Percentiles rank a stretch among this genome's conserved stretches.
phyloP scores from a whole-genome alignment of 1,140 invertebrate genomes.

The Stenopsyche tienmushanensis region DNA sequence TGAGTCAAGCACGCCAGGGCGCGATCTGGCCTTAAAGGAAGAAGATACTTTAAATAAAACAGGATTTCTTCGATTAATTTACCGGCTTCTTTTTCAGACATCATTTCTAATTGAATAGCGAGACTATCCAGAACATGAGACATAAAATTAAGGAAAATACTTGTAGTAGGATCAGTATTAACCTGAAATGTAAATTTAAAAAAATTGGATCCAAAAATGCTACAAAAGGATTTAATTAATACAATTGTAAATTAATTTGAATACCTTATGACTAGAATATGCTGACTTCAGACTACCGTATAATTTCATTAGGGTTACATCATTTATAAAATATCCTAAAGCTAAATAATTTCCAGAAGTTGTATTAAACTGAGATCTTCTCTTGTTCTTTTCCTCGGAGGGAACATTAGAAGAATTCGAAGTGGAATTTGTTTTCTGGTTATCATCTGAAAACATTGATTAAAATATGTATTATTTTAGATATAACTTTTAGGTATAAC shows the following conservation, averaged over 20 bases:
- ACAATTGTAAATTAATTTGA: no score
- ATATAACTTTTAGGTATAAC: neutral
- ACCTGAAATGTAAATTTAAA: slow-evolving; percentile 58
- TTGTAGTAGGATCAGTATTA: slow-evolving; percentile 69
- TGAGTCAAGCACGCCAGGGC: slow-evolving; percentile 81
- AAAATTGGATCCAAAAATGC: neutral
- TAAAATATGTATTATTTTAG: slow-evolving; percentile 12
- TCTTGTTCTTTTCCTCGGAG: slow-evolving; percentile 47
- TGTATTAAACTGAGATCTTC: slow-evolving; percentile 44
- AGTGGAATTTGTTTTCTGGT: slow-evolving; percentile 19
- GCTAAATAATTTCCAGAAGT: slow-evolving; percentile 47
- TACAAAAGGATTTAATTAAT: no score
- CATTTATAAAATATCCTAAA: slow-evolving; percentile 65
- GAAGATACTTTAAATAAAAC: slow-evolving; percentile 70
- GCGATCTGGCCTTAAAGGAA: slow-evolving; percentile 67
- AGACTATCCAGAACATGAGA: slow-evolving; percentile 66
- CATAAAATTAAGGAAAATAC: slow-evolving; percentile 73
- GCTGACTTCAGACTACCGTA: slow-evolving; percentile 73
- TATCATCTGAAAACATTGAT: slow-evolving; percentile 19
- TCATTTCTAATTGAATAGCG: slow-evolving; percentile 75
- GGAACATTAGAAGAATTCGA: slow-evolving; percentile 28
- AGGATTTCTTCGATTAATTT: slow-evolving; percentile 80
- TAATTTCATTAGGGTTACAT: slow-evolving; percentile 76
- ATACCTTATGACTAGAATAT: slow-evolving; percentile 77
- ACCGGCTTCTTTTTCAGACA: slow-evolving; percentile 70